A percentile compares a stretch with the other conserved stretches of the same genome.
Evolutionary conservation across 2,113 vertebrate species (phyloP).

Genomic region (Pelvicachromis taeniatus): DNA sequence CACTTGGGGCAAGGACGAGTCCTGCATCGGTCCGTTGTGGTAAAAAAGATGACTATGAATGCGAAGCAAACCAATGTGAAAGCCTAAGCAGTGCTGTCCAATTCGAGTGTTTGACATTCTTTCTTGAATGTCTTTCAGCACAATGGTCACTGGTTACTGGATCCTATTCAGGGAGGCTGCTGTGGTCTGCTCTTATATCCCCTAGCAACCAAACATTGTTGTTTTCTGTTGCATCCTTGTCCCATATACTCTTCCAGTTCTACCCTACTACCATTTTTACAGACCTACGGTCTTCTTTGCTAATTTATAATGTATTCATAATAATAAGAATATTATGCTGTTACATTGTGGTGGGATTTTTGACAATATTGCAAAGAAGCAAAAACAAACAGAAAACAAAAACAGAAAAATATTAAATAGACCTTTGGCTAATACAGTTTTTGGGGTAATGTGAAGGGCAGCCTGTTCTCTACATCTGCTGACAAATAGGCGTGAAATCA

Average conservation of each 20-base stretch:
- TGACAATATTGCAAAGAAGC: neutral
- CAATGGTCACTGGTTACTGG: neutral
- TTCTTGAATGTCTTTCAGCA: no score
- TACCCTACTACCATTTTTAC: neutral
- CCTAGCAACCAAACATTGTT: neutral
- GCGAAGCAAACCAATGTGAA: neutral
- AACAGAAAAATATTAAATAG: rapidly evolving
- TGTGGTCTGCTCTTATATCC: neutral
- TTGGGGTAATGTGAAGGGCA: neutral
- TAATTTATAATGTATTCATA: neutral
- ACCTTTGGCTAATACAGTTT: neutral
- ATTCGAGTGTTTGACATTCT: neutral
- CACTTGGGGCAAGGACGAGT: no score
- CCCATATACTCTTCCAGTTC: neutral
- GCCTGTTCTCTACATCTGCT: neutral
- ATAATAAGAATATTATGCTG: neutral
- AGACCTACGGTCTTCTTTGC: neutral
- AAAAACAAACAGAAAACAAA: neutral
- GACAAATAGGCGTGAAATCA: neutral
- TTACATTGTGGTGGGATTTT: neutral
- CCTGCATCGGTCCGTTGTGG: neutral
- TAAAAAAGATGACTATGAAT: neutral
- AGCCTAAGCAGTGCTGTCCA: neutral
- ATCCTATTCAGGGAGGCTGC: neutral
- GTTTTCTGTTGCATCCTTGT: neutral